Base-by-base conservation (phyloP, 2,888 invertebrate species). In the Troglohyphantes excavatus region DNA sequence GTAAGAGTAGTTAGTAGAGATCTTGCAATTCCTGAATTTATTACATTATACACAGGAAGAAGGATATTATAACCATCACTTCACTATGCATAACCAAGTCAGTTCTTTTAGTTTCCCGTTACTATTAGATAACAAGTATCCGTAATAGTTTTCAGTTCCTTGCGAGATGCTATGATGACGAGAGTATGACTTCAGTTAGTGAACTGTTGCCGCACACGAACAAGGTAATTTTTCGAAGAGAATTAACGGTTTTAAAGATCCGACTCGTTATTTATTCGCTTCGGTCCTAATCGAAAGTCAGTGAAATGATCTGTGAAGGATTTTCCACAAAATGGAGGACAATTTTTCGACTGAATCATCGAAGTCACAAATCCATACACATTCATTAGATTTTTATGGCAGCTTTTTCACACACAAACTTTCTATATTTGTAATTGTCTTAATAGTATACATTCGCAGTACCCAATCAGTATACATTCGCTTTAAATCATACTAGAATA, bases 261-360 rank as follows among this genome's bases (percentile, higher is more conserved):
- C 1, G 23, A 43, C 29, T 5, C 0, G 21, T 21, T n/a, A 70
- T n/a, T n/a, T 53, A 65, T 29, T 23, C 17, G 26, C 46, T 46
- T 43, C 13, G 26, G 21, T 43, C 88, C 68, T 68, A 70, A 82
- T 82, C 68, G 33, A 82, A 76, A 75, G 75, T 63, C 88, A 76
- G 75, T 59, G 70, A 73, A 73, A 43, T 19, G 75, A 68, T 46
- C 61, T 11, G 61, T 75, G 82, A 82, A 89, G 88, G 88, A 89
- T 83, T 89, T 89, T 68, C 88, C 88, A 89, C 82, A 89, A 89
- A 89, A 89, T 89, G 82, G 65, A 13, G 26, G 11, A 23, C 23
- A 46, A 29, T 29, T 29, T 19, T 75, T 46, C 13, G 33, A 27
- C 6, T 9, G 3, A 6, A 6, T 39, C 9, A 39, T 39, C 3